Evolutionary conservation across 2,113 vertebrate species (phyloP).

Genomic region (Numida meleagris): DNA sequence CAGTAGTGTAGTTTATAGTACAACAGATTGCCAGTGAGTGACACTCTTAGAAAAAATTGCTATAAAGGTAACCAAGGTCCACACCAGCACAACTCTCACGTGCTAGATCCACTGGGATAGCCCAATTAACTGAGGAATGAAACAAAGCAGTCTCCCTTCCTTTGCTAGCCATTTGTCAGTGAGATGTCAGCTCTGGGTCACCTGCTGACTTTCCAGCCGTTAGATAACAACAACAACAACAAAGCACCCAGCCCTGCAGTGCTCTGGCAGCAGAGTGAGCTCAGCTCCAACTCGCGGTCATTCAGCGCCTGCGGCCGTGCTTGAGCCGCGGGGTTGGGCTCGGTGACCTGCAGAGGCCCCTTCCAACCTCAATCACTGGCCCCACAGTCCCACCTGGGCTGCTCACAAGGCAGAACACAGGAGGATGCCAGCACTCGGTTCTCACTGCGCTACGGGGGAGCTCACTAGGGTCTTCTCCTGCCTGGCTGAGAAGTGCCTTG

Average conservation of each 20-base stretch:
- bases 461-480: neutral
- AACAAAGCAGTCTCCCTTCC: neutral
- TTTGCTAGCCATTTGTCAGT: neutral
- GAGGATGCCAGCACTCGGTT: rapidly evolving
- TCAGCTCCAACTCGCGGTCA: neutral
- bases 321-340: neutral
- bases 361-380: neutral
- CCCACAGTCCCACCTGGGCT: neutral
- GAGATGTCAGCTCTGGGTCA: no score
- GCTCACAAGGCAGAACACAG: neutral
- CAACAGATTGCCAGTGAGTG: neutral
- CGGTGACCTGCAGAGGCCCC: neutral
- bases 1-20: neutral
- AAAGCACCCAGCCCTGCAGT: neutral
- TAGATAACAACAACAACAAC: neutral
- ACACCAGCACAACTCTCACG: neutral
- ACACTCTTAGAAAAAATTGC: neutral
- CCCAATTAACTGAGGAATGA: neutral
- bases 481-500: neutral
- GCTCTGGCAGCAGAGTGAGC: neutral
- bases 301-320: neutral
- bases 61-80: no score
- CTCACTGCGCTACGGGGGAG: neutral
- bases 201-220: neutral
- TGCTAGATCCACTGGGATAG: neutral